A percentile compares a stretch with the other conserved stretches of the same genome.
These are phyloP conservation scores for Cryptus viduatorius DNA, from an alignment of 2,888 invertebrate species.

Conservation along the genomic window DNA sequence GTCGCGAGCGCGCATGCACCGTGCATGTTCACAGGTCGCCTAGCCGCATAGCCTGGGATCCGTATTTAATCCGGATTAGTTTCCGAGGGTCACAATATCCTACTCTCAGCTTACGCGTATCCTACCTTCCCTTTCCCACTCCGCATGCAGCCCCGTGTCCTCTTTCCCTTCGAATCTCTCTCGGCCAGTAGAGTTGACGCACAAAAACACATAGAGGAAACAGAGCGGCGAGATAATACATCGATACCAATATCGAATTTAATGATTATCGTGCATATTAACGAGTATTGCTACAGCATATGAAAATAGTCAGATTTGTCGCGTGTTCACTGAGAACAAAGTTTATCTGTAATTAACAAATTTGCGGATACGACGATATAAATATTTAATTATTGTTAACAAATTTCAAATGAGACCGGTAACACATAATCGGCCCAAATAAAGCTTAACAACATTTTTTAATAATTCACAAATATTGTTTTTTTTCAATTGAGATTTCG, in stretches of 20 bases:
- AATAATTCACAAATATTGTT: too few species aligned
- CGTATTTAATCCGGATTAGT: constrained; percentile 84
- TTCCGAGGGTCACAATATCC: constrained; percentile 84
- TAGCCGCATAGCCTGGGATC: constrained; percentile 82
- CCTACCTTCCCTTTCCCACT: constrained; percentile 67
- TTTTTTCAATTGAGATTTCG: too few species aligned
- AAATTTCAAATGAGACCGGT: too few species aligned
- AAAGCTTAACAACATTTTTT: too few species aligned
- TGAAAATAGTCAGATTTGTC: too few species aligned
- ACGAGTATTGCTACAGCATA: too few species aligned
- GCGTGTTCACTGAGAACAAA: too few species aligned
- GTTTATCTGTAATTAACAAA: too few species aligned
- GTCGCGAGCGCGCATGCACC: constrained; percentile 25
- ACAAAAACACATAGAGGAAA: constrained; percentile 53
- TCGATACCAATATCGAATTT: constrained; percentile 2
- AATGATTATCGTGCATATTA: neutral
- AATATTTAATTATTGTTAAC: too few species aligned
- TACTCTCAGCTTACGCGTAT: constrained; percentile 77
- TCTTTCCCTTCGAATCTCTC: constrained; percentile 49
- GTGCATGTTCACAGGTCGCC: constrained; percentile 81
- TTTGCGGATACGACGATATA: too few species aligned
- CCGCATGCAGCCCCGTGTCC: constrained; percentile 49
- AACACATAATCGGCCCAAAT: too few species aligned
- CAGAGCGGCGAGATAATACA: neutral
- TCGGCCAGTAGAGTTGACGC: constrained; percentile 55